A percentile compares a stretch with the other conserved stretches of the same genome.
These are phyloP conservation scores for Pelagia noctiluca DNA, from an alignment of 30 jellyfish, hydroid and myxozoan genomes.

Conservation along the genomic window DNA sequence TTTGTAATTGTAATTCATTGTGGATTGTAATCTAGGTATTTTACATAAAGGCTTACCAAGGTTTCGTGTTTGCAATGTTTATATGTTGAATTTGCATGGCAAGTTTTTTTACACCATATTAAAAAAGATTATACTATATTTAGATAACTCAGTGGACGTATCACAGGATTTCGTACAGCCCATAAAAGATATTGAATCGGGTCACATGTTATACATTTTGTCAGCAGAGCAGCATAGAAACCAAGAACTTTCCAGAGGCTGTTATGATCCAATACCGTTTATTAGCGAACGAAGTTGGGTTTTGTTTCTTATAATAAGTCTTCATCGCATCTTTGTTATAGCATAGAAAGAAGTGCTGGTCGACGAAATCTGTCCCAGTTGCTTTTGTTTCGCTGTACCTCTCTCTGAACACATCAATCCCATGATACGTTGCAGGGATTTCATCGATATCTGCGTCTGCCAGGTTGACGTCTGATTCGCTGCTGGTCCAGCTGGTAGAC, in stretches of 20 bases:
- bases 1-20: too few species aligned
- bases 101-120: too few species aligned
- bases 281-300: slow-evolving; percentile 81
- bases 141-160: too few species aligned
- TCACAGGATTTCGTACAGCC: too few species aligned
- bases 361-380: slow-evolving; percentile 89
- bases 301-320: slow-evolving; percentile 88
- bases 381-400: slow-evolving; percentile 74
- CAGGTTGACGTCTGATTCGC: slow-evolving; percentile 8
- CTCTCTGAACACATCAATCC: slow-evolving; percentile 81
- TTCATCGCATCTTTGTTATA: slow-evolving; percentile 91
- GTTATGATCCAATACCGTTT: slow-evolving; percentile 92
- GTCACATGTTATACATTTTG: too few species aligned
- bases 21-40: too few species aligned
- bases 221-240: slow-evolving; percentile 88
- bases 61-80: too few species aligned
- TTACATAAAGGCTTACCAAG: too few species aligned
- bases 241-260: slow-evolving; percentile 88
- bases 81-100: too few species aligned
- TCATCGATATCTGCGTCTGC: slow-evolving; percentile 67
- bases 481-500: slow-evolving; percentile 67
- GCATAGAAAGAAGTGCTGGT: slow-evolving; percentile 90
- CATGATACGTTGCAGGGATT: slow-evolving; percentile 91
- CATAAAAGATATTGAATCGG: too few species aligned
- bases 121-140: too few species aligned